These are phyloP conservation scores for Heliconius ismenius DNA, from an alignment of 2,888 invertebrate species.

Conservation along the genomic window DNA sequence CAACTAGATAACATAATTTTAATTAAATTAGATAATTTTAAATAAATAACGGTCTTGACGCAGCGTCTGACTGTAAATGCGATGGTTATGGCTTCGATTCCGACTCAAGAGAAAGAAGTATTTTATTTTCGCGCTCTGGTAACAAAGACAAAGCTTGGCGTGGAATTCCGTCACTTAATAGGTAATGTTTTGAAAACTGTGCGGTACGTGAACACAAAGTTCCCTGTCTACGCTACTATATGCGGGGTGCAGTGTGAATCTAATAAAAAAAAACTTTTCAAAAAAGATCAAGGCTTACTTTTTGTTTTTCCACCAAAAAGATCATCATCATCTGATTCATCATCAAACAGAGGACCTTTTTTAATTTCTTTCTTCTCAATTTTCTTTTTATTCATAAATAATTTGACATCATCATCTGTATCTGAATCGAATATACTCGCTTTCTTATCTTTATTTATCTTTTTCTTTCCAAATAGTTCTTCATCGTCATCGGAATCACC, in stretches of 20 bases:
- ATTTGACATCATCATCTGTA: slow-evolving; percentile 66
- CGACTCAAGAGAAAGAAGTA: too few relatives aligned
- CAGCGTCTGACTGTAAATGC: too few relatives aligned
- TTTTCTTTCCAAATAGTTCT: slow-evolving; percentile 57
- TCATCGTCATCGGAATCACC: slow-evolving; percentile 63
- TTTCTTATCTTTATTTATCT: slow-evolving; percentile 42
- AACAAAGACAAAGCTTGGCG: background rate
- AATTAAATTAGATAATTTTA: background rate
- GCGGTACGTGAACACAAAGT: background rate
- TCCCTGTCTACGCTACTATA: background rate
- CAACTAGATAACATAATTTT: background rate
- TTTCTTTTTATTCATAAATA: slow-evolving; percentile 55
- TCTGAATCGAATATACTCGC: slow-evolving; percentile 63
- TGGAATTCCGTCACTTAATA: background rate
- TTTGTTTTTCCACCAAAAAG: slow-evolving; percentile 61
- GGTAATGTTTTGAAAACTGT: background rate
- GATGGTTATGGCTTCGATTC: too few relatives aligned
- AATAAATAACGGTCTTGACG: background rate
- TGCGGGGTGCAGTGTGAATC: too few relatives aligned
- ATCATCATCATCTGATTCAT: slow-evolving; percentile 63
- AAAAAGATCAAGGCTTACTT: slow-evolving; percentile 48
- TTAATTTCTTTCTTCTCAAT: slow-evolving; percentile 45
- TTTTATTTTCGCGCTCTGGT: background rate
- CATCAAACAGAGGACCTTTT: slow-evolving; percentile 64
- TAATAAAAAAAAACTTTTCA: background rate